Percentiles rank a stretch among this genome's conserved stretches.
Conservation (phyloP, 2,113 vertebrate species). For the Callocephalon fimbriatum region DNA sequence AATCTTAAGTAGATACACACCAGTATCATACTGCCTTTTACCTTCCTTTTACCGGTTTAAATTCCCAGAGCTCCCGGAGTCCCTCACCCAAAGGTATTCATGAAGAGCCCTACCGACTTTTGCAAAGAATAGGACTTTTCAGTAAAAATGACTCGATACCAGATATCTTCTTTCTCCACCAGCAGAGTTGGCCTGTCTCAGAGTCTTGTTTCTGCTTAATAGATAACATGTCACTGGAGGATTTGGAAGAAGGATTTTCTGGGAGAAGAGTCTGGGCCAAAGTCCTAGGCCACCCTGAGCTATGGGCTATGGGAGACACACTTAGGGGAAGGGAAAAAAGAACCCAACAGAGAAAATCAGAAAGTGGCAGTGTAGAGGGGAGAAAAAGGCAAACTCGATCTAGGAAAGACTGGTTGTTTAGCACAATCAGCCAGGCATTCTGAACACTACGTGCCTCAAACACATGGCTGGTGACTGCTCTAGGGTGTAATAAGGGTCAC, state of each 20-base stretch:
- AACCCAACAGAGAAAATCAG: background rate
- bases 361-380: background rate
- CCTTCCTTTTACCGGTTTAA: background rate
- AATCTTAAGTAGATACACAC: background rate
- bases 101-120: background rate
- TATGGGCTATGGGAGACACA: background rate
- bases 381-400: background rate
- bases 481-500: background rate
- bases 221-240: background rate
- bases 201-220: background rate
- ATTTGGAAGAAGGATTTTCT: background rate
- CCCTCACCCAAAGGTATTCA: background rate
- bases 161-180: background rate
- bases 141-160: background rate
- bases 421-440: background rate
- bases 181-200: background rate
- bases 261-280: background rate
- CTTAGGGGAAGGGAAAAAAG: background rate
- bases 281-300: background rate
- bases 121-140: background rate
- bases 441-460: fast-evolving
- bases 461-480: background rate
- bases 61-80: background rate
- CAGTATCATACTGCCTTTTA: background rate
- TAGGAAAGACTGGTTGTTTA: background rate